These are phyloP conservation scores for Anolis carolinensis DNA, from an alignment of 2,113 vertebrate genomes.

Conservation along the genomic window DNA sequence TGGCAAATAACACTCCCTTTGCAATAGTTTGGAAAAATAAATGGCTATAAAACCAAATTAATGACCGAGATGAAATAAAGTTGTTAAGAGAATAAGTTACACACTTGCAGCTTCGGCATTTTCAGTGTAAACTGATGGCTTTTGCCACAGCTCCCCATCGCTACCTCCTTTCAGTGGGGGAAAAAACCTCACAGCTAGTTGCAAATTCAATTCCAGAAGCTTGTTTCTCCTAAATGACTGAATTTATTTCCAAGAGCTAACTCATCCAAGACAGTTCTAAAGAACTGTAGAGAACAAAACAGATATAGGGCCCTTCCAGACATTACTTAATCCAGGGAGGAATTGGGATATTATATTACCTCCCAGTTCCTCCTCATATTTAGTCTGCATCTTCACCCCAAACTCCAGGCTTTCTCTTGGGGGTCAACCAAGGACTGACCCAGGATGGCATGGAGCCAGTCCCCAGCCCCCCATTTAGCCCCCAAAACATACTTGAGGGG, in stretches of 20 bases:
- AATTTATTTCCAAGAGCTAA: conserved; percentile 62
- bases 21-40: background rate
- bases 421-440: too few species aligned
- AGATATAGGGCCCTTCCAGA: too few species aligned
- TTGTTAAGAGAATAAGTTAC: conserved; percentile 35
- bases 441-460: too few species aligned
- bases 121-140: background rate
- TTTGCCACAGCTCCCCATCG: background rate
- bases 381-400: too few species aligned
- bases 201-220: conserved; percentile 53
- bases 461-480: too few species aligned
- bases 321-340: too few species aligned
- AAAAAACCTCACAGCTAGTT: background rate
- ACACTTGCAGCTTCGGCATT: conserved; percentile 4
- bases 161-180: conserved; percentile 15
- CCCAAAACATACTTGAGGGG: too few species aligned
- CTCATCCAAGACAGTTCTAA: conserved; percentile 7
- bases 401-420: too few species aligned
- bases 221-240: conserved; percentile 53
- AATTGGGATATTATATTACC: too few species aligned
- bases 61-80: conserved; percentile 31
- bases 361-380: too few species aligned
- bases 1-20: conserved; percentile 31
- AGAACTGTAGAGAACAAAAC: too few species aligned
- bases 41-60: conserved; percentile 31